Percentiles rank a stretch among this genome's conserved stretches.
These are phyloP conservation scores for Limenitis camilla DNA, from an alignment of 2,888 invertebrate genomes.

Conservation along the genomic window DNA sequence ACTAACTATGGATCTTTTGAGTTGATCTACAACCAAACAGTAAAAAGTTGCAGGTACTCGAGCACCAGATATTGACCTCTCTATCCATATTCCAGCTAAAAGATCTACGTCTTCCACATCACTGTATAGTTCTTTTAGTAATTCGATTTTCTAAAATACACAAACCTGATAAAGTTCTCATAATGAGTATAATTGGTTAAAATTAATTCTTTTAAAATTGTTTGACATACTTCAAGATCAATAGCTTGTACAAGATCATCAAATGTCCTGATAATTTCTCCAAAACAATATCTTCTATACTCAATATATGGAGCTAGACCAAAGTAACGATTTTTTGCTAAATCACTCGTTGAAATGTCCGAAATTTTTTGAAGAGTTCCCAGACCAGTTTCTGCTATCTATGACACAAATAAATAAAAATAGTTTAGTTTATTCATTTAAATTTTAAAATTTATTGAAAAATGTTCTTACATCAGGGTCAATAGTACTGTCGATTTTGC, in stretches of 20 bases:
- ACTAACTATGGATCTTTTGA: conserved; percentile 82
- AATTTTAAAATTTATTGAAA: neutral
- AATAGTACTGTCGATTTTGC: conserved; percentile 21
- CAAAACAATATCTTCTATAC: conserved; percentile 85
- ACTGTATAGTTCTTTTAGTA: conserved; percentile 31
- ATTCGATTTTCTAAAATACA: conserved; percentile 9
- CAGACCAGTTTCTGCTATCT: conserved; percentile 40
- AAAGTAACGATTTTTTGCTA: conserved; percentile 78
- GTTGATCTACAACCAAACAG: conserved; percentile 86
- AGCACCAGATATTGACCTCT: conserved; percentile 83
- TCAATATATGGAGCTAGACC: conserved; percentile 90
- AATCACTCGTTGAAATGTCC: conserved; percentile 41
- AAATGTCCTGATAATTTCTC: conserved; percentile 78
- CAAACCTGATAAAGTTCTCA: too few species aligned
- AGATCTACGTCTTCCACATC: conserved; percentile 88
- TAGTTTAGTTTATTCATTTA: neutral
- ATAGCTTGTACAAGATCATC: conserved; percentile 83
- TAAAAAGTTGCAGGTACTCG: conserved; percentile 89
- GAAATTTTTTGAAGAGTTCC: conserved; percentile 38
- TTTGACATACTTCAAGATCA: conserved; percentile 38
- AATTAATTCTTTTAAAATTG: too few species aligned
- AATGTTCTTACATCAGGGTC: conserved; percentile 26
- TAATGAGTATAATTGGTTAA: too few species aligned
- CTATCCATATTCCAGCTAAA: conserved; percentile 89
- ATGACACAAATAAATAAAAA: conserved; percentile 6